phyloP scores from a whole-genome alignment of 2,888 invertebrate species.

The Agonopterix alstromeriana region DNA sequence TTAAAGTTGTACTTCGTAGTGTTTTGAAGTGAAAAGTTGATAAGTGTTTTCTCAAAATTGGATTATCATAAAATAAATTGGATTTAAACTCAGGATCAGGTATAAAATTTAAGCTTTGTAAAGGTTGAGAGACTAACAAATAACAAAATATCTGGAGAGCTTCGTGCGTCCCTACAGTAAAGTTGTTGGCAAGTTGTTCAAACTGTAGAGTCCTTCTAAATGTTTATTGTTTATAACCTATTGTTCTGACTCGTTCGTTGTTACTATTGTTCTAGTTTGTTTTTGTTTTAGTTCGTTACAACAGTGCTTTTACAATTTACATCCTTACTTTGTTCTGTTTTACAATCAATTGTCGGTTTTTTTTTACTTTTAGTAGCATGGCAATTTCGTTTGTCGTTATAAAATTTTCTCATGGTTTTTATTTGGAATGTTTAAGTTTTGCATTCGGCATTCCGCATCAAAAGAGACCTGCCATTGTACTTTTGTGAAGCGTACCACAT shows the following conservation, averaged over 20 bases:
- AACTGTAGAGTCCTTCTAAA: constrained; percentile 42
- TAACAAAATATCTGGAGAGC: constrained; percentile 18
- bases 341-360: constrained; percentile 5
- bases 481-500: too few relatives aligned
- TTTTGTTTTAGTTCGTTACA: constrained; percentile 29
- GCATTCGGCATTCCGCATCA: too few relatives aligned
- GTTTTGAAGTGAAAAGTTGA: background rate
- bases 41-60: constrained; percentile 1
- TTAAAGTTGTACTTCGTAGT: constrained; percentile 1
- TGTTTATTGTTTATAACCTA: constrained; percentile 41
- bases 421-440: too few relatives aligned
- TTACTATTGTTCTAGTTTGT: constrained; percentile 33
- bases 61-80: constrained; percentile 12
- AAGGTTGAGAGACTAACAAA: constrained; percentile 15
- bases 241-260: constrained; percentile 41
- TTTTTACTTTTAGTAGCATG: too few relatives aligned
- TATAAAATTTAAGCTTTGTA: constrained; percentile 22
- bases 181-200: constrained; percentile 40
- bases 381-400: too few relatives aligned
- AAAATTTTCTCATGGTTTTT: too few relatives aligned
- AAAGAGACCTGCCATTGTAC: too few relatives aligned
- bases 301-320: constrained; percentile 25
- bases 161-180: constrained; percentile 40
- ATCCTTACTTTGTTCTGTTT: constrained; percentile 18
- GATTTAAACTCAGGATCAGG: constrained; percentile 19